A percentile compares a stretch with the other conserved stretches of the same genome.
These are phyloP conservation scores for Harpalus rufipes DNA, from an alignment of 2,888 invertebrate species.

Conservation along the genomic window DNA sequence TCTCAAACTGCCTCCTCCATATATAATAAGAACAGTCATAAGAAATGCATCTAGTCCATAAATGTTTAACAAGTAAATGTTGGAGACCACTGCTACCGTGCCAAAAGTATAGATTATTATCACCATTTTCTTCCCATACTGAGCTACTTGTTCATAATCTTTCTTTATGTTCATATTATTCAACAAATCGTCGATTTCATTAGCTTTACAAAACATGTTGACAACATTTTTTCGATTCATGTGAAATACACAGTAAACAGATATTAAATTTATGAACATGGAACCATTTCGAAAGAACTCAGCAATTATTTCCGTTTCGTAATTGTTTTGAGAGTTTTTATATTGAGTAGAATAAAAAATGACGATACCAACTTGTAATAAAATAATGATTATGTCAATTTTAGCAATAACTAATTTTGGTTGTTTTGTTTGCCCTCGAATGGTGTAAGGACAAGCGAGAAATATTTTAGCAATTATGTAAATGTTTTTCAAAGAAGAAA, in stretches of 20 bases:
- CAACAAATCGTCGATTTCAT: slow-evolving; percentile 16
- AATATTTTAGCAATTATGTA: slow-evolving; percentile 16
- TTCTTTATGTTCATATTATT: not conserved
- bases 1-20: not conserved
- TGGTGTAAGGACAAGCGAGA: slow-evolving; percentile 1
- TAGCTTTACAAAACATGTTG: not conserved
- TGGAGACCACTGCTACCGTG: not conserved
- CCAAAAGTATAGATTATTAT: not conserved
- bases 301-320: slow-evolving; percentile 9
- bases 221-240: slow-evolving; percentile 16
- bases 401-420: slow-evolving; percentile 1
- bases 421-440: not conserved
- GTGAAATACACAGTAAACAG: not conserved
- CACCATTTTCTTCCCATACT: slow-evolving; percentile 7
- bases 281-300: not conserved
- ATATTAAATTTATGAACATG: not conserved
- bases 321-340: not conserved
- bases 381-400: not conserved
- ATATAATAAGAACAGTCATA: not conserved
- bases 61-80: not conserved
- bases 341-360: not conserved
- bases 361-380: not conserved
- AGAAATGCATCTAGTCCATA: not conserved
- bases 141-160: not conserved
- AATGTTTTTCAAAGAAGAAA: not conserved